A percentile compares a stretch with the other conserved stretches of the same genome.
Evolutionary conservation across 2,888 invertebrate species (phyloP).

Genomic region (Amblyteles armatorius): DNA sequence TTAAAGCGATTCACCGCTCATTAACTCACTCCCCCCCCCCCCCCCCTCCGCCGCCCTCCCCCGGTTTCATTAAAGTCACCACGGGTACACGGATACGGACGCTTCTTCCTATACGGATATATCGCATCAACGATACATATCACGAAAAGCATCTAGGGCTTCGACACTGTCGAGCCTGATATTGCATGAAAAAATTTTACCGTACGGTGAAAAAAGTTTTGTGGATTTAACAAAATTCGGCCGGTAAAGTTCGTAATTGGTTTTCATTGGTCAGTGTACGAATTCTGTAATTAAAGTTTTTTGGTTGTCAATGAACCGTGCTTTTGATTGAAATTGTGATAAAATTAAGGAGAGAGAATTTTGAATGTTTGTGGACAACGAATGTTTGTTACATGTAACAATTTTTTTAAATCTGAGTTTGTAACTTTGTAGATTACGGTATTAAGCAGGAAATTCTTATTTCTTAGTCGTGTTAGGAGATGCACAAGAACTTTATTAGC

Average conservation of each 20-base stretch:
- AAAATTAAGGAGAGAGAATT: background rate
- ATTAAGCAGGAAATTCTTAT: too few relatives aligned
- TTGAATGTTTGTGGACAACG: background rate
- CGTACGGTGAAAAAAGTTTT: too few relatives aligned
- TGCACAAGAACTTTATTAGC: too few relatives aligned
- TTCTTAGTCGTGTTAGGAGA: too few relatives aligned
- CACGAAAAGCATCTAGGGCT: background rate
- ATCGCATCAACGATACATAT: slow-evolving; percentile 11
- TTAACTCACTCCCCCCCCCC: slow-evolving; percentile 55
- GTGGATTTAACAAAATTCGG: too few relatives aligned
- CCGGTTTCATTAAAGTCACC: slow-evolving; percentile 55
- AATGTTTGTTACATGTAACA: background rate
- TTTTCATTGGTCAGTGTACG: background rate
- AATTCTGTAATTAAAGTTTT: background rate
- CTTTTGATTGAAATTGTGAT: background rate
- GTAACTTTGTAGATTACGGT: too few relatives aligned
- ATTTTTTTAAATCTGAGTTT: background rate
- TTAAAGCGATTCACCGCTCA: slow-evolving; percentile 72
- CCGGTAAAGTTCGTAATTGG: background rate
- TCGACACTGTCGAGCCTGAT: background rate
- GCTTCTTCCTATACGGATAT: slow-evolving; percentile 18
- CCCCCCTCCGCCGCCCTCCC: slow-evolving; percentile 1
- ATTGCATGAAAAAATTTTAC: background rate
- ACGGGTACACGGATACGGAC: slow-evolving; percentile 38
- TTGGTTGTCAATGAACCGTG: background rate